phyloP scores from a whole-genome alignment of 2,888 invertebrate species.

The Psococerastis gibbosa region DNA sequence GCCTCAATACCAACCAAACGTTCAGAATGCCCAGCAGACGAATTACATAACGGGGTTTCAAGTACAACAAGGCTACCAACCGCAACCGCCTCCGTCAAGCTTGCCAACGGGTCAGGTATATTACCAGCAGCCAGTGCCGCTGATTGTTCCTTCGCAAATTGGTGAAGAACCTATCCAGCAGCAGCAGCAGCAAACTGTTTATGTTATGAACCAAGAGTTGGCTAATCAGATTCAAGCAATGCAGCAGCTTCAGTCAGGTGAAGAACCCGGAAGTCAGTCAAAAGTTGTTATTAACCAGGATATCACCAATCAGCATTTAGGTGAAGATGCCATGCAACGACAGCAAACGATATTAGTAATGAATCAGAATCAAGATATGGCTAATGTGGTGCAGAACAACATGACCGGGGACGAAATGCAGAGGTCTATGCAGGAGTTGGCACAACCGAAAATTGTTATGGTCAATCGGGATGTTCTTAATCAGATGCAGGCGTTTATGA shows the following conservation, averaged over 20 bases:
- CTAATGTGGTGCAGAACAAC: too few relatives aligned
- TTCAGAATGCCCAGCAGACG: constrained; percentile 21
- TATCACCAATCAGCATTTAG: constrained; percentile 12
- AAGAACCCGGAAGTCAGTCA: too few relatives aligned
- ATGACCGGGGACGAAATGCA: too few relatives aligned
- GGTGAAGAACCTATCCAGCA: constrained; percentile 17
- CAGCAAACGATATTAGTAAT: too few relatives aligned
- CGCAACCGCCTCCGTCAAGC: constrained; percentile 21
- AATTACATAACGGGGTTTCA: constrained; percentile 23
- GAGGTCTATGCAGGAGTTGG: too few relatives aligned
- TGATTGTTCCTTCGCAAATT: constrained; percentile 16
- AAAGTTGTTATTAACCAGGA: background rate
- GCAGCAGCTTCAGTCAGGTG: constrained; percentile 17
- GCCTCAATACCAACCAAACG: constrained; percentile 33
- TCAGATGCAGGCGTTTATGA: too few relatives aligned
- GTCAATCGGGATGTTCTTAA: too few relatives aligned
- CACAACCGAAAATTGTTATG: too few relatives aligned
- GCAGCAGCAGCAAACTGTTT: constrained; percentile 28
- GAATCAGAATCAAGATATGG: too few relatives aligned
- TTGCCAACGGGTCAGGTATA: constrained; percentile 26
- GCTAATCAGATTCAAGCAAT: constrained; percentile 12
- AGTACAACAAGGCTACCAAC: constrained; percentile 29
- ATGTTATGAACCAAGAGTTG: constrained; percentile 4
- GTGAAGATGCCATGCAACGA: constrained; percentile 23
- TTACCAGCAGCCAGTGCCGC: constrained; percentile 24